Base-by-base conservation (phyloP, 2,113 vertebrate species). In the Actenoides hombroni region DNA sequence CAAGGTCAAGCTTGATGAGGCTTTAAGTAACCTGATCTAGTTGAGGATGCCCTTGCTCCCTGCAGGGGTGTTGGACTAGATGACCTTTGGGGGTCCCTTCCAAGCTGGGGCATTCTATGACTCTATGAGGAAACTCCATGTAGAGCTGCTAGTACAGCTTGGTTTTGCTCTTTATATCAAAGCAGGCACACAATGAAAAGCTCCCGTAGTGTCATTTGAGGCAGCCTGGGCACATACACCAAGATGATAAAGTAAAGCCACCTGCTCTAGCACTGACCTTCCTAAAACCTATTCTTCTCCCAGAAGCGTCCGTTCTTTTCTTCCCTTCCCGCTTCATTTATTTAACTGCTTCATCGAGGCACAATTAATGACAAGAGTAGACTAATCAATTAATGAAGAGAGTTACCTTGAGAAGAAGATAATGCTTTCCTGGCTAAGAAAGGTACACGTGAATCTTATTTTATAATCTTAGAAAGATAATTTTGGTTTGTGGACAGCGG, bases 281-380 rank as follows among this genome's bases (percentile, higher is more conserved):
- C 17, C 44, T 31, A 28, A 71, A 77, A 12, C 13, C 14, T n/a
- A 23, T 6, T 10, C 18, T 82, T 76, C 11, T 46, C 23, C 24
- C 7, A 9, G 33, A 67, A 67, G 11, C 1, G 0, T 40, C 77
- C 0, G 0, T 80, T 70, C 29, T 70, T 70, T 69, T 53, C n/a
- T 14, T 1, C 49, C 42, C n/a, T 14, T 1, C 49, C 42, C 12
- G 19, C 64, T 81, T 84, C 53, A 5, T 83, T 88, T 71, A n/a
- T 71, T 61, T 49, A 17, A 65, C 77, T 77, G 33, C 24, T 93
- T 86, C n/a, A n/a, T 74, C 2, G 3, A 28, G 81, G 54, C 8
- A 28, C 28, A 59, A 20, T 87, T 77, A 94, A 53, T 63, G 19
- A 75, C 61, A 37, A 53, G 49, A 61, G 39, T 1, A 6, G 42